Conservation (phyloP, 2,113 vertebrate genomes). For the Pomatostomus ruficeps region DNA sequence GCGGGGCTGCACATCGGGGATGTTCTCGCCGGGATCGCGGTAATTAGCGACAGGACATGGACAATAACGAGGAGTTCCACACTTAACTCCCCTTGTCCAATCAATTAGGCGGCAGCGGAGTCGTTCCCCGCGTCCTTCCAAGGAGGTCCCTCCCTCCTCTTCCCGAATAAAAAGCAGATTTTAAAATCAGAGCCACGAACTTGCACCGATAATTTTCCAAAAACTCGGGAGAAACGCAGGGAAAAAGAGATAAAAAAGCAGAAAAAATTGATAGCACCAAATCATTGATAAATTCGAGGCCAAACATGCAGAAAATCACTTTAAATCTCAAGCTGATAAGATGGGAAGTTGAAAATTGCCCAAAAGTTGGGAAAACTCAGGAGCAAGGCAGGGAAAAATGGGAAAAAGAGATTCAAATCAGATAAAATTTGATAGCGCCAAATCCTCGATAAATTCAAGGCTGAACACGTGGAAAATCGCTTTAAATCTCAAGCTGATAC, state of each 20-base stretch:
- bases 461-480: no score
- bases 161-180: background rate
- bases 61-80: background rate
- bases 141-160: background rate
- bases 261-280: background rate
- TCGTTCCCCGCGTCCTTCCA: background rate
- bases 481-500: no score
- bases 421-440: no score
- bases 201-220: background rate
- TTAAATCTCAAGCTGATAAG: background rate
- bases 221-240: background rate
- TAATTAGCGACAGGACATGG: background rate
- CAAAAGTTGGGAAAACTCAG: no score
- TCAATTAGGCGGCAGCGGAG: background rate
- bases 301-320: background rate
- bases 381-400: no score
- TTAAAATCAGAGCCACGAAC: background rate
- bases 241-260: background rate
- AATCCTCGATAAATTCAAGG: no score
- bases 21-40: background rate
- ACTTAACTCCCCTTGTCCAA: background rate
- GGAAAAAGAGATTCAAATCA: no score
- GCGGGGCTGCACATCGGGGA: fast-evolving
- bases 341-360: background rate
- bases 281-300: fast-evolving